phyloP scores from a whole-genome alignment of 2,113 vertebrate genomes.

The rat (Rattus norvegicus) region GRCr8 NC_086033.1:78752501-78753000 shows the following conservation, averaged over 20 bases:
- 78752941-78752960: background rate
- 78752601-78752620: background rate
- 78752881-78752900: background rate
- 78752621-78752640: background rate
- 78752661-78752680: background rate
- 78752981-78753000: slow-evolving; percentile 45
- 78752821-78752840: background rate
- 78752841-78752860: background rate
- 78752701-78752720: background rate
- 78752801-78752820: background rate
- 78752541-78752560: background rate
- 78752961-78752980: slow-evolving; percentile 49
- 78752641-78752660: background rate
- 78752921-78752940: background rate
- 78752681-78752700: background rate
- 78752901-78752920: background rate
- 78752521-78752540: background rate
- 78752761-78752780: background rate
- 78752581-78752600: background rate
- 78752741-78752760: background rate
- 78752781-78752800: background rate
- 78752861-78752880: background rate
- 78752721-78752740: background rate
- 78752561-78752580: background rate
- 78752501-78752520: background rate